These are phyloP conservation scores for Cotesia congregata DNA, from an alignment of 2,888 invertebrate species.

Conservation along the genomic window DNA sequence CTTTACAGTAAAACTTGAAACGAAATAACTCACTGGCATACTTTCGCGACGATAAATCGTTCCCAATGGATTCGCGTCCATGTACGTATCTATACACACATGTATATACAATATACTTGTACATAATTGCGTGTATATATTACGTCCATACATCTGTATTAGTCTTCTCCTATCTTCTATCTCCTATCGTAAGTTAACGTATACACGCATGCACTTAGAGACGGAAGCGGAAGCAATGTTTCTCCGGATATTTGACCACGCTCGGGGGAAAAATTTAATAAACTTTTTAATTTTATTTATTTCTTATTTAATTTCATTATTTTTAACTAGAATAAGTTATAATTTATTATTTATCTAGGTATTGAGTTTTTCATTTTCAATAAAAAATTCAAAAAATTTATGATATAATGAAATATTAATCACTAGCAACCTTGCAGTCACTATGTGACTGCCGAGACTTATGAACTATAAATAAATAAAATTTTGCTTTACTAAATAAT, in stretches of 20 bases:
- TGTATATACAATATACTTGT: not conserved
- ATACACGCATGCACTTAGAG: not conserved
- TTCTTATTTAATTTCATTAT: not conserved
- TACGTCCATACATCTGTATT: not conserved
- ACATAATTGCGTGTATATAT: not conserved
- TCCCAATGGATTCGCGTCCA: constrained; percentile 4
- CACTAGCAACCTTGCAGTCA: no score
- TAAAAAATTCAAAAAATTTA: no score
- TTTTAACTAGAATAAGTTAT: not conserved
- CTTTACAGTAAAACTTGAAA: constrained; percentile 16
- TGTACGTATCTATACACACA: not conserved
- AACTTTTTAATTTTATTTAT: constrained; percentile 22
- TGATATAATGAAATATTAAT: no score
- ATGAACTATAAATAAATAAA: no score
- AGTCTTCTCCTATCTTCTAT: not conserved
- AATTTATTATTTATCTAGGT: not conserved
- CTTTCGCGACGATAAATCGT: constrained; percentile 29
- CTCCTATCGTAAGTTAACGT: not conserved
- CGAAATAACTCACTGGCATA: constrained; percentile 30
- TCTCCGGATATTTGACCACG: constrained; percentile 15
- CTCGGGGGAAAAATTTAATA: constrained; percentile 6
- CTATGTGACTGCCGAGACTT: no score
- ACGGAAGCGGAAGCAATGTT: constrained; percentile 15
- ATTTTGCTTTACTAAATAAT: no score
- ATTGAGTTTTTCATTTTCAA: no score